phyloP scores from a whole-genome alignment of 2,888 invertebrate genomes.

The Lasioglossum calceatum region DNA sequence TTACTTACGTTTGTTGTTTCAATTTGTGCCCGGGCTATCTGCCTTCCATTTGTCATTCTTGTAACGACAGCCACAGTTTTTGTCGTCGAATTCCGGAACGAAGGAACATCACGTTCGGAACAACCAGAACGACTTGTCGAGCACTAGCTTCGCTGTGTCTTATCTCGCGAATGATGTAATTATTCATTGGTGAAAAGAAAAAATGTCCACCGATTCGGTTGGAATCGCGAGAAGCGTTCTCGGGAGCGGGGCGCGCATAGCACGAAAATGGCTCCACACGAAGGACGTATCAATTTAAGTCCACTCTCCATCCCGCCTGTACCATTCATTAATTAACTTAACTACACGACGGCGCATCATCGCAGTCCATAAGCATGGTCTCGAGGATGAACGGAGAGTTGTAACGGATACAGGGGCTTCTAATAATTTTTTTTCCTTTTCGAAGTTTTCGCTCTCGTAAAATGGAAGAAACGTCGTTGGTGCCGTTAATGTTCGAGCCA shows the following conservation, averaged over 20 bases:
- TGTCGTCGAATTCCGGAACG: not conserved
- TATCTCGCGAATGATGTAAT: not conserved
- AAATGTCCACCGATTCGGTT: slow-evolving; percentile 21
- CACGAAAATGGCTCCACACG: slow-evolving; percentile 80
- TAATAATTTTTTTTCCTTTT: slow-evolving; percentile 34
- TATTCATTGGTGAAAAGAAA: not conserved
- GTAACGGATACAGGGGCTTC: slow-evolving; percentile 69
- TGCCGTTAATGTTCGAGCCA: too few species aligned
- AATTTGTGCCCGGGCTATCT: slow-evolving; percentile 58
- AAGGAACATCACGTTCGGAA: not conserved
- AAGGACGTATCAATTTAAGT: slow-evolving; percentile 84
- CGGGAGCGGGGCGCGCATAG: slow-evolving; percentile 57
- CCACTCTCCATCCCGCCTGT: slow-evolving; percentile 82
- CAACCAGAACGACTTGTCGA: not conserved
- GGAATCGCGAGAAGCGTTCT: slow-evolving; percentile 42
- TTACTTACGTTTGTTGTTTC: slow-evolving; percentile 63
- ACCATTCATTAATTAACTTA: slow-evolving; percentile 84
- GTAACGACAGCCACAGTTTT: not conserved
- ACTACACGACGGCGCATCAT: slow-evolving; percentile 82
- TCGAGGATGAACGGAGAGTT: slow-evolving; percentile 75
- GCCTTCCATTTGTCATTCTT: slow-evolving; percentile 21
- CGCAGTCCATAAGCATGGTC: slow-evolving; percentile 76
- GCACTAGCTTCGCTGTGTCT: not conserved
- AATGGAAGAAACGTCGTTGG: not conserved
- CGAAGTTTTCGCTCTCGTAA: not conserved